Conservation (phyloP, 2,113 vertebrate species). For the Pterophyllum scalare region DNA sequence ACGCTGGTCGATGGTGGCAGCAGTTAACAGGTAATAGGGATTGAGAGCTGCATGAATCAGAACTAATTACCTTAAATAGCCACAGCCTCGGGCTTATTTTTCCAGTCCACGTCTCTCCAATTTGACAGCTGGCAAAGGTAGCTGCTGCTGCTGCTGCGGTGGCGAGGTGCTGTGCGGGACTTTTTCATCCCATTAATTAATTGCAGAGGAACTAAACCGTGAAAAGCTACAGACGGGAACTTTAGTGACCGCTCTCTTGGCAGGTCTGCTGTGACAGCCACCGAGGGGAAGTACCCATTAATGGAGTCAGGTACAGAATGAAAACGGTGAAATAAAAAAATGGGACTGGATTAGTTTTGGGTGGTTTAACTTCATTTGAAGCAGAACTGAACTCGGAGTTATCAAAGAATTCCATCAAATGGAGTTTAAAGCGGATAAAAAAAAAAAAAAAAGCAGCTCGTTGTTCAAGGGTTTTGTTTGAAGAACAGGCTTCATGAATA, state of each 20-base stretch:
- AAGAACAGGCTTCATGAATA: slow-evolving; percentile 62
- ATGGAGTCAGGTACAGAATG: slow-evolving; percentile 30
- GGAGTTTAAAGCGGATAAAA: slow-evolving; percentile 32
- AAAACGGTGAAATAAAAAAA: not conserved
- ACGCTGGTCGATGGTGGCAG: not conserved
- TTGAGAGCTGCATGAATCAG: slow-evolving; percentile 64
- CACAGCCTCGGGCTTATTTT: slow-evolving; percentile 40
- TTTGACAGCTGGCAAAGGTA: slow-evolving; percentile 68
- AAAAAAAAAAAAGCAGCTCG: slow-evolving; percentile 29
- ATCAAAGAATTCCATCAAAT: slow-evolving; percentile 63
- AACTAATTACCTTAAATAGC: slow-evolving; percentile 70
- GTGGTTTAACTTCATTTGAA: slow-evolving; percentile 29
- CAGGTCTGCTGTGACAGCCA: slow-evolving; percentile 23
- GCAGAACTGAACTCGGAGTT: slow-evolving; percentile 30
- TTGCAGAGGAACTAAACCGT: slow-evolving; percentile 54
- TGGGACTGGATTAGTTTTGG: slow-evolving; percentile 27
- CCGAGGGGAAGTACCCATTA: slow-evolving; percentile 9
- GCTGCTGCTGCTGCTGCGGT: slow-evolving; percentile 37
- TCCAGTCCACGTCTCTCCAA: slow-evolving; percentile 53
- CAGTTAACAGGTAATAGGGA: slow-evolving; percentile 63
- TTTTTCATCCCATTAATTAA: slow-evolving; percentile 66
- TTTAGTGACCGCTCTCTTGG: slow-evolving; percentile 26
- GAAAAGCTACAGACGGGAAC: slow-evolving; percentile 43
- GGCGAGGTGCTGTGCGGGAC: slow-evolving; percentile 21
- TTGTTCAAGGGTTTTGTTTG: slow-evolving; percentile 51